Evolutionary conservation across 2,797 vertebrate species (phyloP).

Genomic region (Sarcoramphus papa): DNA sequence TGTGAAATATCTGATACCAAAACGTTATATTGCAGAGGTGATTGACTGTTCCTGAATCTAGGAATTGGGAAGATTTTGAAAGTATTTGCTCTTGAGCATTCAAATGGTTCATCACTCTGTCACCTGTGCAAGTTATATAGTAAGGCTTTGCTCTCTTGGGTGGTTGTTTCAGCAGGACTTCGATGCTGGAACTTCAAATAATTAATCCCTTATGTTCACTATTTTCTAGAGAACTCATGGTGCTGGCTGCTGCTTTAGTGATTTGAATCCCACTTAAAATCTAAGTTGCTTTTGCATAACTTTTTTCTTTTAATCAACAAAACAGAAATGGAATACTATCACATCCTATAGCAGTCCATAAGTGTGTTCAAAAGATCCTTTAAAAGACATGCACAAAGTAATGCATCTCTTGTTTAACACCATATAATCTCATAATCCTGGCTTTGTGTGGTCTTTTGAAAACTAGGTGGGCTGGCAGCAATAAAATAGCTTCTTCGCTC

Average conservation of each 20-base stretch:
- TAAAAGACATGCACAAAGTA: neutral
- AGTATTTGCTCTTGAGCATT: neutral
- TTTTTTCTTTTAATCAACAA: neutral
- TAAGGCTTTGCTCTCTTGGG: neutral
- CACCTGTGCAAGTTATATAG: neutral
- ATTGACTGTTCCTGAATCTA: neutral
- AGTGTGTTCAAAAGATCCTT: neutral
- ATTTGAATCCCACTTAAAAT: neutral
- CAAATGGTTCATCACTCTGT: neutral
- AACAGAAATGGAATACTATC: neutral
- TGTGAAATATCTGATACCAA: neutral
- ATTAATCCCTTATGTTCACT: neutral
- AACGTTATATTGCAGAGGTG: neutral
- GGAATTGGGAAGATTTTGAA: neutral
- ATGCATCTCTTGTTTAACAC: neutral
- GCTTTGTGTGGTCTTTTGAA: slow-evolving; percentile 27
- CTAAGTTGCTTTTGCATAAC: neutral
- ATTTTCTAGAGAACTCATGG: neutral
- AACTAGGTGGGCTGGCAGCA: neutral
- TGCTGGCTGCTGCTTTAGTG: neutral
- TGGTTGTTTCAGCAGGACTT: neutral
- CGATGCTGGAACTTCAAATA: neutral
- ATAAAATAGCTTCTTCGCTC: neutral
- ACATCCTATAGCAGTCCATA: neutral
- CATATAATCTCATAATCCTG: slow-evolving; percentile 16